Percentiles rank a stretch among this genome's conserved stretches.
These are phyloP conservation scores for Diadema setosum DNA, from an alignment of 35 echinoderm and acorn worm genomes.

Conservation along the genomic window DNA sequence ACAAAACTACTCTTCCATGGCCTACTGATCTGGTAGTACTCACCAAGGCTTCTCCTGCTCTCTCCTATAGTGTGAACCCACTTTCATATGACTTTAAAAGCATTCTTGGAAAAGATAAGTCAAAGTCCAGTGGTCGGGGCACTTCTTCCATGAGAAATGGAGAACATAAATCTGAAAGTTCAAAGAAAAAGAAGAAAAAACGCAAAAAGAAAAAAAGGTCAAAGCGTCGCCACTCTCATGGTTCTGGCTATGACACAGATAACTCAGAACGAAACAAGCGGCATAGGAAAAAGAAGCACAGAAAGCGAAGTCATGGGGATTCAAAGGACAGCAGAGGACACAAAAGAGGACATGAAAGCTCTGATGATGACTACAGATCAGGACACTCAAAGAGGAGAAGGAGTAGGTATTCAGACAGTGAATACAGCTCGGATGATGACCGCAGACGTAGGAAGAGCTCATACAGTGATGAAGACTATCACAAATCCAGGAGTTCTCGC, in stretches of 20 bases:
- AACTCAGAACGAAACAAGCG: slow-evolving; percentile 16
- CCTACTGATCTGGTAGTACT: slow-evolving; percentile 44
- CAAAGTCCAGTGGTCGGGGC: neutral
- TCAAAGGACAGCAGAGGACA: slow-evolving; percentile 27
- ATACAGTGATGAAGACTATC: slow-evolving; percentile 47
- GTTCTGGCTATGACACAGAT: slow-evolving; percentile 19
- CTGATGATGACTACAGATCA: slow-evolving; percentile 58
- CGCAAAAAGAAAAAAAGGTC: slow-evolving; percentile 35
- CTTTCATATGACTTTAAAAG: slow-evolving; percentile 63
- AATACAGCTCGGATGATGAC: slow-evolving; percentile 80
- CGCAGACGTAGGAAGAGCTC: slow-evolving; percentile 41
- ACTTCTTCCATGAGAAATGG: slow-evolving; percentile 4
- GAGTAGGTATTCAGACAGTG: slow-evolving; percentile 45
- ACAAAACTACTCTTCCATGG: slow-evolving; percentile 51
- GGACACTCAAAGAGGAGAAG: slow-evolving; percentile 48
- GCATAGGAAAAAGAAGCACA: slow-evolving; percentile 30
- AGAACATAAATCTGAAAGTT: slow-evolving; percentile 9
- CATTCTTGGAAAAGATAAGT: slow-evolving; percentile 2
- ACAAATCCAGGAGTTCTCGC: slow-evolving; percentile 56
- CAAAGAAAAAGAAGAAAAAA: slow-evolving; percentile 17
- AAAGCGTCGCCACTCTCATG: slow-evolving; percentile 2
- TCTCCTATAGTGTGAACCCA: slow-evolving; percentile 66
- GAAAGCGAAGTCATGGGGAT: neutral
- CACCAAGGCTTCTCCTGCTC: slow-evolving; percentile 4
- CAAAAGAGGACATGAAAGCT: slow-evolving; percentile 14